Base-by-base conservation (phyloP, 2,113 vertebrate species). In the Cairina moschata region DNA sequence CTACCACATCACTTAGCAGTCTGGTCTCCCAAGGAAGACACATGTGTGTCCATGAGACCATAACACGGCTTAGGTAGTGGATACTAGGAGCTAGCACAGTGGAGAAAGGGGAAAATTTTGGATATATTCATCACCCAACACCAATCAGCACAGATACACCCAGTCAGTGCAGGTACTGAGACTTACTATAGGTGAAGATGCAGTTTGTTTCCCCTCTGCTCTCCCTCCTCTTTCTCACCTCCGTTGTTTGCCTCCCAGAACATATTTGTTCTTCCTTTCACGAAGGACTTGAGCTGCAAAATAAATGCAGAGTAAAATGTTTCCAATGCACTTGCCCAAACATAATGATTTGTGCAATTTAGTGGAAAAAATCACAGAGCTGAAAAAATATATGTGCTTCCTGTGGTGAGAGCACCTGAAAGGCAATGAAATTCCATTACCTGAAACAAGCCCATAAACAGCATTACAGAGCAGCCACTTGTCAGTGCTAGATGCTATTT, bases 401-500 rank as follows among this genome's bases (percentile, higher is more conserved):
- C 93, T 96, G 92, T 90, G 91, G 93, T 8, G 16, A 96, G 88
- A 95, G 78, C 80, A 85, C 69, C 86, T 91, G 80, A 94, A 96
- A 94, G 82, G 96, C 96, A 97, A 90, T 85, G 93, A 95, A 93
- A 83, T 89, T 71, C 84, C 92, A 94, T 93, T 91, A 83, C 65
- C 36, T 73, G 71, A 91, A 91, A 90, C 89, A 79, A 89, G 92
- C 86, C 91, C 92, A 94, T 95, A 94, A 97, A 96, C 87, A 93
- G 88, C 93, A 96, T 83, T 44, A 85, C 76, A 91, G 73, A 96
- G 90, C 93, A 68, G 87, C 44, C 83, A 92, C 97, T 97, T 97
- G 94, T 95, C 87, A 91, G 81, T 90, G 75, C 85, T 91, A 93
- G 94, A 85, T 85, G 75, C 93, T 95, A 96, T 97, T 97, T 98